Evolutionary conservation across 1,140 invertebrate genomes (phyloP).

Genomic region (Plutomurus gul): DNA sequence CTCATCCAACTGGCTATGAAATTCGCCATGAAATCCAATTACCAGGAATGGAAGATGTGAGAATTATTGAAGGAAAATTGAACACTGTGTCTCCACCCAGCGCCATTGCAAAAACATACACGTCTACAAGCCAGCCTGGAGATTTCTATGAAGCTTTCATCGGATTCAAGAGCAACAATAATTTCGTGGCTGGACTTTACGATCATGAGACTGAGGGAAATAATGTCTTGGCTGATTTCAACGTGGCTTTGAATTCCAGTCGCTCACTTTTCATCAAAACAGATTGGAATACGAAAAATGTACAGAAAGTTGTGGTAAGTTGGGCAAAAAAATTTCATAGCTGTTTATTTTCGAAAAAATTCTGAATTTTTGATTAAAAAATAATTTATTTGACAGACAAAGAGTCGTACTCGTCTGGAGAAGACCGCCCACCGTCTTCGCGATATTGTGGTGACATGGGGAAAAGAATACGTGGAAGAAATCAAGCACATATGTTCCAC

Average conservation of each 20-base stretch:
- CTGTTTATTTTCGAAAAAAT: neutral
- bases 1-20: conserved; percentile 30
- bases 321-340: neutral
- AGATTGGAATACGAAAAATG: conserved; percentile 42
- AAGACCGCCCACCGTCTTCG: conserved; percentile 16
- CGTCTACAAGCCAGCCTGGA: neutral
- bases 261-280: conserved; percentile 45
- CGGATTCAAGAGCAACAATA: conserved; percentile 47
- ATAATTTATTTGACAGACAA: conserved; percentile 23
- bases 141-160: conserved; percentile 42
- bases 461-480: conserved; percentile 38
- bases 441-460: neutral
- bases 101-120: conserved; percentile 38
- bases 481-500: neutral
- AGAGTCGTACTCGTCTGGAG: conserved; percentile 8
- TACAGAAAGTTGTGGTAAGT: conserved; percentile 44
- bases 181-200: conserved; percentile 42
- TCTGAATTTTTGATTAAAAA: neutral
- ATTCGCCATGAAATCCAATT: conserved; percentile 38
- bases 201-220: conserved; percentile 11
- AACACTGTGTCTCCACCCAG: conserved; percentile 28
- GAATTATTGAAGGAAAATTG: conserved; percentile 33
- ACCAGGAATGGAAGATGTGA: conserved; percentile 48
- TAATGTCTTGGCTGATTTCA: conserved; percentile 41
- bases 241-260: conserved; percentile 41